Evolutionary conservation across 2,888 invertebrate genomes (phyloP), one percentile per base, ranked within the genome.

Genomic region (Allophyes oxyacanthae): DNA sequence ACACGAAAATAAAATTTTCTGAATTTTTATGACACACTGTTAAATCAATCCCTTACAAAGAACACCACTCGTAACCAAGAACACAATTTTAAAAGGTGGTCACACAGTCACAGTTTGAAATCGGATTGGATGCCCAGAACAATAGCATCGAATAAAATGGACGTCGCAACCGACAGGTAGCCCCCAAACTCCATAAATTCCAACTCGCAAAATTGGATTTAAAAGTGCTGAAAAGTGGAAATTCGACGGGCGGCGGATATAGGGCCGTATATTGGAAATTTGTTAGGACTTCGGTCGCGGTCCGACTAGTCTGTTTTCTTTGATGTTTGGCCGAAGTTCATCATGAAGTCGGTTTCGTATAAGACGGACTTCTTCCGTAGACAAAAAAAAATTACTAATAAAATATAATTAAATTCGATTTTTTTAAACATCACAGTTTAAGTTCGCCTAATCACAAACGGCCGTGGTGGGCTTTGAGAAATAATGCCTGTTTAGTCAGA

Each of bases 211-310:
- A 80, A 80, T 80, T 80, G 77, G 75, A 80, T 80, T 78, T 73
- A 76, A 79, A 77, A 80, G 73, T 80, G 79, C 75, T 75, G 81
- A 75, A 74, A 72, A 66, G 54, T 73, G 64, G 45, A 70, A 72
- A 66, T 64, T 69, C 59, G 45, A 54, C 34, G 11, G 37, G 43
- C 38, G 51, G 42, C 52, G 57, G 65, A 50, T 49, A 55, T 9
- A 32, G 25, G 30, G 41, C 13, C 60, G 45, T 42, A 60, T 72
- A 62, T 69, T 69, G 66, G 63, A 66, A 62, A 68, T 63, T 61
- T 50, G 65, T 64, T 53, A 56, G 48, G 11, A 43, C 20, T 53
- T 59, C 45, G 34, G 59, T 44, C 46, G 46, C 46, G 45, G 32
- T 42, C 34, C 33, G 37, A 8, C 37, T 32, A 25, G 34, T 30